Base-by-base conservation (phyloP, 2,888 invertebrate species). In the Ganaspis brasiliensis region DNA sequence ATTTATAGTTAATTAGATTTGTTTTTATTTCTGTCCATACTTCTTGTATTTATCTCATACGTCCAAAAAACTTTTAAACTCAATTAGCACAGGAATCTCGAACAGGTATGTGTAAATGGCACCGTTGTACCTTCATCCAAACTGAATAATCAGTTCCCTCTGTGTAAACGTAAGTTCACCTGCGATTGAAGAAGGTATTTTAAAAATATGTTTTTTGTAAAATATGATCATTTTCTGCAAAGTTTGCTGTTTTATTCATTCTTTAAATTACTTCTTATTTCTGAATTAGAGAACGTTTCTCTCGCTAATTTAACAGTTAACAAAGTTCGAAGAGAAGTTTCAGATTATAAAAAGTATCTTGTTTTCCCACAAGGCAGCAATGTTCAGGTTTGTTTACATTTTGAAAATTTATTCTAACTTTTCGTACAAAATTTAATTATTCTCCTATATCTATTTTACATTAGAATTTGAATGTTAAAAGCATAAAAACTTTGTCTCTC, bases 311-410 rank as follows among this genome's bases (percentile, higher is more conserved):
- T 75, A 1, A 75, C 74, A n/a, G 70, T 6, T 70, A 73, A 67
- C 16, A 63, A 84, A 74, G 67, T 74, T 37, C 83, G 80, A 70
- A 80, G 87, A 49, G 84, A 82, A 35, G 78, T 83, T 75, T 61
- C 75, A 31, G 75, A 72, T n/a, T 71, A 61, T 1, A 93, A 93
- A 81, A 91, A 93, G 80, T 94, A 94, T 84, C 88, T 94, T 40
- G 88, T 94, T 73, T 94, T 94, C 87, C 93, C 94, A 0, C 93
- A 94, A 91, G 94, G 94, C 71, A 94, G 94, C 84, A 94, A 94
- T 37, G 91, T 94, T 73, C 94, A 94, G 89, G 92, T 94, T 80
- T 93, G 94, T 93, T 86, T 10, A 0, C 45, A 49, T 72, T 71
- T 40, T 6, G 5, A 1, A 16, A 16, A 52, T 31, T 31, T 31